Conservation (phyloP, 2,888 invertebrate species). For the Choreutis nemorana region DNA sequence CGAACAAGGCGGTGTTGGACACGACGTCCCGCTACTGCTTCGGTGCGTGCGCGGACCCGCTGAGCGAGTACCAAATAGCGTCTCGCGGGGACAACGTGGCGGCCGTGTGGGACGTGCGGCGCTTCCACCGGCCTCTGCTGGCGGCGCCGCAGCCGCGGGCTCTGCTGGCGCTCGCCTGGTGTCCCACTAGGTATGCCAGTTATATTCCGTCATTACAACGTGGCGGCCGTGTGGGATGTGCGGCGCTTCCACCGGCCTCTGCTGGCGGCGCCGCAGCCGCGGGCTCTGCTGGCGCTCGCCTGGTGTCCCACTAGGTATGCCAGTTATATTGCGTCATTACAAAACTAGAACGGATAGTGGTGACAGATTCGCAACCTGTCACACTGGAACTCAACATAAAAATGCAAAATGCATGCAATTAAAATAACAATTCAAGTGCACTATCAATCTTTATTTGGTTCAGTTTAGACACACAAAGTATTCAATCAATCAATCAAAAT, state of each 20-base stretch:
- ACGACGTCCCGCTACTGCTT: constrained; percentile 84
- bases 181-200: constrained; percentile 76
- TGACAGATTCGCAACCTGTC: too few species aligned
- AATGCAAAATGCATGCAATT: too few species aligned
- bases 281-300: constrained; percentile 75
- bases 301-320: constrained; percentile 88
- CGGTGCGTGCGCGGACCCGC: constrained; percentile 82
- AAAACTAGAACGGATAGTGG: too few species aligned
- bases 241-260: constrained; percentile 87
- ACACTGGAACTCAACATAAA: too few species aligned
- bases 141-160: constrained; percentile 74
- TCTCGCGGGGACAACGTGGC: constrained; percentile 84
- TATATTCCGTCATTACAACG: too few species aligned
- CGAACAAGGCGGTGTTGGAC: constrained; percentile 71
- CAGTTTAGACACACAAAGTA: too few species aligned
- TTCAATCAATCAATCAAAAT: too few species aligned
- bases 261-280: constrained; percentile 72
- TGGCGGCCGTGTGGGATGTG: constrained; percentile 88
- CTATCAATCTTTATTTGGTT: too few species aligned
- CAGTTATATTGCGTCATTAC: too few species aligned
- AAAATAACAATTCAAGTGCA: too few species aligned
- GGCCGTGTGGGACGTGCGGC: constrained; percentile 88
- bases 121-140: constrained; percentile 84
- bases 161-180: constrained; percentile 84
- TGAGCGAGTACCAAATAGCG: constrained; percentile 80